These are phyloP conservation scores for Parapsyche elsis DNA, from an alignment of 1,140 invertebrate species.

Conservation along the genomic window DNA sequence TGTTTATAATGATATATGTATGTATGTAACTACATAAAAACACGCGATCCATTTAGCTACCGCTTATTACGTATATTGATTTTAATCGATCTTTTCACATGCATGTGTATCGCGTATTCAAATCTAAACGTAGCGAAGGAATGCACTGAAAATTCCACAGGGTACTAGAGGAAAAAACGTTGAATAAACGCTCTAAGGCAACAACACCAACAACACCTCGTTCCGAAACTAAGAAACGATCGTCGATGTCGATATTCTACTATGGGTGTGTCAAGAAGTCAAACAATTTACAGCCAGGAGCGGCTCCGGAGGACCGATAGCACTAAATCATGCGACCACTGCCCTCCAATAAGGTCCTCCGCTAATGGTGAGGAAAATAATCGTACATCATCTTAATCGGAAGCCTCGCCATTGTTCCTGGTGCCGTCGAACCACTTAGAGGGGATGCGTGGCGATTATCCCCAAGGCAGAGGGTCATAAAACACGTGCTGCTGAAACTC, in stretches of 20 bases:
- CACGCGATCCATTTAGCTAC: background rate
- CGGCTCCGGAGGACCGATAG: conserved; percentile 11
- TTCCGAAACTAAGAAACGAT: too few species aligned
- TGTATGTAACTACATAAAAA: background rate
- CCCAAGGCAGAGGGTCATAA: background rate
- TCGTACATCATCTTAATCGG: conserved; percentile 47
- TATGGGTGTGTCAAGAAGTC: background rate
- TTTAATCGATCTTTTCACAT: too few species aligned
- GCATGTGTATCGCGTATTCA: too few species aligned
- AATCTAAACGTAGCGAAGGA: too few species aligned
- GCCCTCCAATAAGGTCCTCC: conserved; percentile 9
- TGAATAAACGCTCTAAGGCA: too few species aligned
- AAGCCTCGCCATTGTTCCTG: conserved; percentile 35
- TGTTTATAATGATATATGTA: background rate
- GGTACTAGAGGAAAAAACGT: too few species aligned
- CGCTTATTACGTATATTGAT: too few species aligned
- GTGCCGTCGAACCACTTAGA: conserved; percentile 28
- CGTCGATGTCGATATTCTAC: too few species aligned
- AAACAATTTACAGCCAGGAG: conserved; percentile 38
- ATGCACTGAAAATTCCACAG: too few species aligned
- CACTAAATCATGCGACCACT: conserved; percentile 10
- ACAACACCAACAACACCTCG: too few species aligned
- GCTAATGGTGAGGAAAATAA: conserved; percentile 39
- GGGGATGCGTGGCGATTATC: conserved; percentile 28
- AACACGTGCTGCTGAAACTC: conserved; percentile 19